Evolutionary conservation across 2,888 invertebrate species (phyloP), one percentile per base, ranked within the genome.

Genomic region (Xanthia icteritia): DNA sequence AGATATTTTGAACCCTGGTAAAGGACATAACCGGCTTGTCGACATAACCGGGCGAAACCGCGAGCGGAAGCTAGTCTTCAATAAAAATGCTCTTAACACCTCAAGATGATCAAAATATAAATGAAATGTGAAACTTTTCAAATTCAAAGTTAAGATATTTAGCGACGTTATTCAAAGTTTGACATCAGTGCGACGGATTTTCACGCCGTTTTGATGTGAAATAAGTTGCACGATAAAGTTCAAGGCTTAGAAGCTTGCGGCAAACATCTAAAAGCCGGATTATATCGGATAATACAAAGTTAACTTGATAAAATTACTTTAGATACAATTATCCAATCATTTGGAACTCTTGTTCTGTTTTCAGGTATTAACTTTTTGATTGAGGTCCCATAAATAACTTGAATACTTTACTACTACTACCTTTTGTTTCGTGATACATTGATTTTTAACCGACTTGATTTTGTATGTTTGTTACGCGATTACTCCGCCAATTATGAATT

Each of bases 281-380:
- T 82, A 85, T 76, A 73, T 58, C 42, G 77, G 76, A 83, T 88
- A 83, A 86, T 74, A 76, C 69, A 70, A 76, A 81, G 80, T 81
- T 76, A 80, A 88, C 75, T 87, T 83, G 64, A 81, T 87, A 70
- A 76, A 85, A 78, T 88, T 83, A 86, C 77, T 86, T 84, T 73
- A 11, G 63, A 60, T 67, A 76, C 65, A 74, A 88, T 83, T 73
- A 76, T 77, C 73, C 48, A 81, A 77, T 75, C 64, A 75, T 79
- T 86, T 67, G n/a, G 64, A 63, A 77, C 39, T 76, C 72, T 78
- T 76, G 66, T 61, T 42, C 23, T 79, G 63, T 58, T 86, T 75
- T 51, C 58, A 64, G 60, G 65, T 72, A n/a, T 17, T 5, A 27
- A 65, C 51, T 74, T 79, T 45, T 73, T 65, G 51, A 63, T 77